Percentiles rank a stretch among this genome's conserved stretches.
phyloP scores from a whole-genome alignment of 2,888 invertebrate species.

The Drosophila yooni region DNA sequence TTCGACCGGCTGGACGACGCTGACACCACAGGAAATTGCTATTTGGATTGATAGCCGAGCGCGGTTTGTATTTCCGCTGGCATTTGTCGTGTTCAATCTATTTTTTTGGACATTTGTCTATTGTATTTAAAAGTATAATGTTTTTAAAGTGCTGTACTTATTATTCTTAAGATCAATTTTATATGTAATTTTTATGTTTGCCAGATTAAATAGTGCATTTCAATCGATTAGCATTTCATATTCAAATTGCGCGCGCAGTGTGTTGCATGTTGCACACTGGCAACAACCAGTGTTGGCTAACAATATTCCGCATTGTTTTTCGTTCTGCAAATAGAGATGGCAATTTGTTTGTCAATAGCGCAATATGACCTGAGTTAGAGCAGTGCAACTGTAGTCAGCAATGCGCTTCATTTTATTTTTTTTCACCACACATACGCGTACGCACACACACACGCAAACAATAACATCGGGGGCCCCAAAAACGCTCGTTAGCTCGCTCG shows the following conservation, averaged over 20 bases:
- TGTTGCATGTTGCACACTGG: constrained; percentile 25
- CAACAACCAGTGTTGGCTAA: constrained; percentile 37
- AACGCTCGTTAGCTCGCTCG: constrained; percentile 64
- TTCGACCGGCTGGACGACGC: constrained; percentile 89
- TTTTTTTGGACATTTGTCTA: constrained; percentile 92
- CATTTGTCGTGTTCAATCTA: constrained; percentile 92
- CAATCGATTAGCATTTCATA: neutral
- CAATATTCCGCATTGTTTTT: constrained; percentile 13
- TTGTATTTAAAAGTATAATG: constrained; percentile 48
- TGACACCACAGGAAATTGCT: constrained; percentile 95
- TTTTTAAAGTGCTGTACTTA: constrained; percentile 20
- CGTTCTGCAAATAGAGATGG: constrained; percentile 46
- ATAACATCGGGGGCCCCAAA: constrained; percentile 74
- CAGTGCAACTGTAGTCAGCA: constrained; percentile 32
- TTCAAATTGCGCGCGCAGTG: constrained; percentile 43
- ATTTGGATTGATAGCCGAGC: constrained; percentile 93
- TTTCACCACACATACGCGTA: constrained; percentile 47
- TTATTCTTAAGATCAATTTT: constrained; percentile 6
- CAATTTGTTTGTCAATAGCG: neutral
- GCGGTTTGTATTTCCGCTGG: constrained; percentile 90
- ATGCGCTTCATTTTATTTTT: constrained; percentile 44
- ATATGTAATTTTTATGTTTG: constrained; percentile 6
- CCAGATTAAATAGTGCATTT: constrained; percentile 12
- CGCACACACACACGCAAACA: constrained; percentile 65
- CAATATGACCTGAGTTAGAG: constrained; percentile 22